Evolutionary conservation across 2,797 vertebrate species (phyloP), one percentile per base, ranked within the genome.

Genomic region (Buceros bicornis): DNA sequence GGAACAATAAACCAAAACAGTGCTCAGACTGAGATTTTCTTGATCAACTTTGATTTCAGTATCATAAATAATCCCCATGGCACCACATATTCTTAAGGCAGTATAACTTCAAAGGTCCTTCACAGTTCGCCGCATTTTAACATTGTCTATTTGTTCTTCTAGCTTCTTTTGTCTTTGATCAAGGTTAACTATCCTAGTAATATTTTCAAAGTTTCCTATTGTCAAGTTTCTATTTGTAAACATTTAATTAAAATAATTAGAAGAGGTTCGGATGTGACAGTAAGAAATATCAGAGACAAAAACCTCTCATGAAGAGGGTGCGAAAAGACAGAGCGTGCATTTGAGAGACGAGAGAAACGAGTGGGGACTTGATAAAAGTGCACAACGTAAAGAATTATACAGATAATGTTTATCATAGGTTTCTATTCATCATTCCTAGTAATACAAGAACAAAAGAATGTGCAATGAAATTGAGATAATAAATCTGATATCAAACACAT

Each of bases 161-260:
- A 91, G 42, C 2, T 82, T 76, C 54, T 74, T 77, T 58, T 77
- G 60, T 84, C 80, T 95, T 90, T 89, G 81, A 94, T 87, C 45
- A 89, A 91, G 94, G 90, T 95, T 95, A 90, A 83, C 76, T 78
- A 86, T 29, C 29, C 29, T 58, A 83, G 77, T 64, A 47, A 73
- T 62, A 80, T 84, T 94, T 83, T 87, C 77, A 90, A 82, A 74
- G 56, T 90, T 92, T 92, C 60, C 74, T 76, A 72, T 87, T 84
- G 58, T 56, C 31, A 90, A 4, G 0, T 40, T 56, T 82, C 26
- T 57, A 76, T 90, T 89, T 87, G 81, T 87, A 92, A 94, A 96
- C 64, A 96, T 58, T 89, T 89, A 89, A 96, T 92, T 89, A 82
- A 94, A 92, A 82, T 82, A 67, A 94, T 95, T 89, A 93, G 56